Evolutionary conservation across 2,797 vertebrate genomes (phyloP).

Genomic region (Eurystomus glaucurus): DNA sequence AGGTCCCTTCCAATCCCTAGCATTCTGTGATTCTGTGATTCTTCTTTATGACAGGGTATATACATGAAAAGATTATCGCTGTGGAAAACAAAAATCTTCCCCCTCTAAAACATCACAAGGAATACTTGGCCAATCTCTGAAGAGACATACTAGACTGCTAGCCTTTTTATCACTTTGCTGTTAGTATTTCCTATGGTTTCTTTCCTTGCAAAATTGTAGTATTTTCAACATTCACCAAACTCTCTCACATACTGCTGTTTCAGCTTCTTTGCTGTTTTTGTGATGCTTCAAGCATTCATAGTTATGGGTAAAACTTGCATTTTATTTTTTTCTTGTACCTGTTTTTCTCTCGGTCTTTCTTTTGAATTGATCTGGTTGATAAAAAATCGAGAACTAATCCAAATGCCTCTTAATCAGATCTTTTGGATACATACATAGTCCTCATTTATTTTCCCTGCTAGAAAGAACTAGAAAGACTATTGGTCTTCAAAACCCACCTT

Average conservation of each 20-base stretch:
- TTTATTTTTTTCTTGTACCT: neutral
- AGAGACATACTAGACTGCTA: neutral
- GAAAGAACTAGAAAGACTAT: neutral
- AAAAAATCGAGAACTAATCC: neutral
- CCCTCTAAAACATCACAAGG: neutral
- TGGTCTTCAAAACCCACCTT: neutral
- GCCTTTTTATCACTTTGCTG: neutral
- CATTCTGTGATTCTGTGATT: too few relatives aligned
- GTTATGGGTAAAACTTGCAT: neutral
- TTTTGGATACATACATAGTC: neutral
- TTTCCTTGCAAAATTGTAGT: neutral
- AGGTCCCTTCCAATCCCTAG: too few relatives aligned
- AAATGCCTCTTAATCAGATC: neutral
- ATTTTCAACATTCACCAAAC: neutral
- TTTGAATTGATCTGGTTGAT: neutral
- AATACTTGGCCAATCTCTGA: neutral
- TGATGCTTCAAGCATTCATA: neutral
- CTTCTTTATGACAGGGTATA: neutral
- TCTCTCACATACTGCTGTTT: neutral
- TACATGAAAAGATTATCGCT: neutral
- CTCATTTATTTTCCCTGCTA: neutral
- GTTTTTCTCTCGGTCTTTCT: neutral
- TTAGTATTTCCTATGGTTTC: neutral
- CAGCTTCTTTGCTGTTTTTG: neutral
- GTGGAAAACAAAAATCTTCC: neutral